Conservation (phyloP, 2,113 vertebrate genomes). For the Dasyornis broadbenti region DNA sequence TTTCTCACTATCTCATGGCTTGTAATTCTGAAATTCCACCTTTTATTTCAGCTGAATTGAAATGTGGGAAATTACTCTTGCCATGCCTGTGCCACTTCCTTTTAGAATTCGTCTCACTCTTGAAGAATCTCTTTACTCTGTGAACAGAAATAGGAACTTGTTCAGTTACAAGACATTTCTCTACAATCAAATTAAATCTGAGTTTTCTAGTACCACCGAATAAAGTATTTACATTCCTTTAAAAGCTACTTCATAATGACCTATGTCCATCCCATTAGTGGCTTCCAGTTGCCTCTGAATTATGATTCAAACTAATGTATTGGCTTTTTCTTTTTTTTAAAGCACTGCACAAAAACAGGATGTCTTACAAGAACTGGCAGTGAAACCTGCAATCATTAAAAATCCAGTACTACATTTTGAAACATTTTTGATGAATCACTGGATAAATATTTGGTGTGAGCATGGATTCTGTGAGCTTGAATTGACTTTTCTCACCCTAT, state of each 20-base stretch:
- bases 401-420: slow-evolving; percentile 19
- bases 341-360: slow-evolving; percentile 17
- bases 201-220: neutral
- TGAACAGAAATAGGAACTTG: neutral
- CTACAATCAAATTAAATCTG: neutral
- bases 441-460: slow-evolving; percentile 23
- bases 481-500: slow-evolving; percentile 46
- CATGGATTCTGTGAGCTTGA: slow-evolving; percentile 13
- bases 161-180: neutral
- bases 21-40: neutral
- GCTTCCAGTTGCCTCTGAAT: neutral
- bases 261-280: neutral
- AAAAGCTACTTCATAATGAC: neutral
- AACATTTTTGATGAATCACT: slow-evolving; percentile 53
- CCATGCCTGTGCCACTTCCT: neutral
- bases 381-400: slow-evolving; percentile 4
- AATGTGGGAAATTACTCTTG: neutral
- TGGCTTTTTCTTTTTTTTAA: neutral
- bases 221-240: neutral
- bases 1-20: neutral
- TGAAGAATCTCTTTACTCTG: neutral
- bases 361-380: slow-evolving; percentile 40
- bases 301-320: neutral
- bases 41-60: neutral
- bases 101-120: neutral